phyloP scores from a whole-genome alignment of 2,888 invertebrate genomes.

The Nemurella pictetii region DNA sequence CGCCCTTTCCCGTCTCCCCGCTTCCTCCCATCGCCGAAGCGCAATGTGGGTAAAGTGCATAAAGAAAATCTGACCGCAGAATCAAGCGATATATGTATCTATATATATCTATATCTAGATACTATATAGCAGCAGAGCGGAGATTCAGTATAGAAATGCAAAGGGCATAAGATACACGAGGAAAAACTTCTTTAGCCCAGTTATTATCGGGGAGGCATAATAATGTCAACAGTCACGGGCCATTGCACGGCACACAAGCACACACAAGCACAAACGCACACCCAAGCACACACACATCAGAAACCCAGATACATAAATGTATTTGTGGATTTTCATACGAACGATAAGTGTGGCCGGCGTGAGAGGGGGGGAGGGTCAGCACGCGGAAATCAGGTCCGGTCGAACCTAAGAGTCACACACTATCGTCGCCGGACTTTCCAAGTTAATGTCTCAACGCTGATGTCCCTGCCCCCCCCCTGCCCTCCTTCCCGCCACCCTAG shows the following conservation, averaged over 20 bases:
- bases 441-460: not conserved
- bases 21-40: not conserved
- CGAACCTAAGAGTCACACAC: not conserved
- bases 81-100: not conserved
- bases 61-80: not conserved
- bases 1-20: not conserved
- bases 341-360: not conserved
- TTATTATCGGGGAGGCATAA: not conserved
- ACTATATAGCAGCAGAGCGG: not conserved
- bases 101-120: too few relatives aligned
- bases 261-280: not conserved
- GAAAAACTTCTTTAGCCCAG: not conserved
- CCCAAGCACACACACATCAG: not conserved
- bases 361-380: not conserved
- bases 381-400: not conserved
- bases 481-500: not conserved
- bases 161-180: not conserved
- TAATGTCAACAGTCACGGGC: not conserved
- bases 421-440: not conserved
- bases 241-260: not conserved
- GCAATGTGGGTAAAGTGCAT: not conserved
- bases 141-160: not conserved
- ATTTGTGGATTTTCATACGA: not conserved
- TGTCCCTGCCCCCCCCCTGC: not conserved
- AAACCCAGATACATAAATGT: not conserved